These are phyloP conservation scores for Cephalopachus bancanus DNA, from an alignment of 2,797 vertebrate species.

Conservation along the genomic window DNA sequence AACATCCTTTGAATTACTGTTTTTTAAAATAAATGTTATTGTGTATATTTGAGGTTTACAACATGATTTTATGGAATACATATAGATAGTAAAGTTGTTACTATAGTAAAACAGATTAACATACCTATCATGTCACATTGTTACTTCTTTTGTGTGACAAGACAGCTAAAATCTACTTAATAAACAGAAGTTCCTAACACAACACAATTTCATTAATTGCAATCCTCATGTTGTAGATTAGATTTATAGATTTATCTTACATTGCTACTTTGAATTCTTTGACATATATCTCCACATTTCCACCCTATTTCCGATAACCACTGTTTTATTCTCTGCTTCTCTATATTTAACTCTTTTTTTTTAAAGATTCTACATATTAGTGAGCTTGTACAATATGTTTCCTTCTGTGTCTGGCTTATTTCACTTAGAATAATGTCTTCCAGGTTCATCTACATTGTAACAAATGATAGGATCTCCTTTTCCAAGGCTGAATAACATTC, in stretches of 20 bases:
- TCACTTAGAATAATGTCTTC: neutral
- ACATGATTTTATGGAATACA: neutral
- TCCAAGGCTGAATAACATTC: no score
- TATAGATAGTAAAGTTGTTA: neutral
- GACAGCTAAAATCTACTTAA: neutral
- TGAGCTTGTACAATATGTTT: neutral
- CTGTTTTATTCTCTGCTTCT: neutral
- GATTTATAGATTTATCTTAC: no score
- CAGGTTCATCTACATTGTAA: neutral
- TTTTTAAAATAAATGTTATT: neutral
- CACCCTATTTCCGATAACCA: neutral
- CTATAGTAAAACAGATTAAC: neutral
- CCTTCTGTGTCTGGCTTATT: neutral
- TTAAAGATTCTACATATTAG: neutral
- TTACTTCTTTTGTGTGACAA: neutral
- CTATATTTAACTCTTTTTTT: neutral
- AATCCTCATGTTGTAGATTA: neutral
- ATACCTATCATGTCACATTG: neutral
- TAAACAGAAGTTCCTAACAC: neutral
- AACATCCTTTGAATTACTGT: neutral
- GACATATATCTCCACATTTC: neutral
- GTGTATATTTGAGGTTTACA: neutral
- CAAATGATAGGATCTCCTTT: neutral
- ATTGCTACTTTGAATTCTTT: neutral
- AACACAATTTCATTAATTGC: neutral